Base-by-base conservation (phyloP, 1,140 invertebrate species). In the Monochamus saltuarius region DNA sequence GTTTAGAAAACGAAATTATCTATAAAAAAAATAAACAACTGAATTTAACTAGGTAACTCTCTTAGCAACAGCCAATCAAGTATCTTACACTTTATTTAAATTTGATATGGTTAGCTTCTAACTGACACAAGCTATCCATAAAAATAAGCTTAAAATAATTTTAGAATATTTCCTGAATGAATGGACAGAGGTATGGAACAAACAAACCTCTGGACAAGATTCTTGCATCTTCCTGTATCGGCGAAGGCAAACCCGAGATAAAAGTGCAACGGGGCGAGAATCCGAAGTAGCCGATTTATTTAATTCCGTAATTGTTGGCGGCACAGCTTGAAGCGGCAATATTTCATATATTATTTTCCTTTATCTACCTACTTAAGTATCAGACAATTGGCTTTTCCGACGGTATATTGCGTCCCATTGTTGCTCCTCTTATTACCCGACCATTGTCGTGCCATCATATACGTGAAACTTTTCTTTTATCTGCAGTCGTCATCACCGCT, bases 371-470 rank as follows among this genome's bases (percentile, higher is more conserved):
- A 63, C 61, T 66, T 66, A 68, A 66, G 57, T 64, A 64, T 63
- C 66, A 59, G 60, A 68, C 68, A 66, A 70, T 66, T 65, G 66
- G 60, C 49, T 58, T 66, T 65, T 65, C 51, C 45, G 59, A 59
- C 61, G 62, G 56, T 65, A 72, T 72, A 72, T 71, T 72, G 71
- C 71, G 55, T 67, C 62, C 69, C 62, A 67, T 72, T 72, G 71
- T 72, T 70, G 64, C 61, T 59, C 58, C 64, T 53, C 53, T 66
- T 68, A 71, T 68, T 67, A 69, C 57, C 34, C 59, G 42, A 17
- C 64, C 55, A 70, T 71, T 69, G 68, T 72, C 50, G 22, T 61
- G 53, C 60, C 50, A 60, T 69, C 67, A 73, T 66, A 65, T 65
- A 62, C 59, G 60, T 59, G 61, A 56, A 68, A 68, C 57, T 64